Percentiles rank a stretch among this genome's conserved stretches.
Evolutionary conservation across 2,797 vertebrate species (phyloP).

Genomic region (Pangasius larnaudii): DNA sequence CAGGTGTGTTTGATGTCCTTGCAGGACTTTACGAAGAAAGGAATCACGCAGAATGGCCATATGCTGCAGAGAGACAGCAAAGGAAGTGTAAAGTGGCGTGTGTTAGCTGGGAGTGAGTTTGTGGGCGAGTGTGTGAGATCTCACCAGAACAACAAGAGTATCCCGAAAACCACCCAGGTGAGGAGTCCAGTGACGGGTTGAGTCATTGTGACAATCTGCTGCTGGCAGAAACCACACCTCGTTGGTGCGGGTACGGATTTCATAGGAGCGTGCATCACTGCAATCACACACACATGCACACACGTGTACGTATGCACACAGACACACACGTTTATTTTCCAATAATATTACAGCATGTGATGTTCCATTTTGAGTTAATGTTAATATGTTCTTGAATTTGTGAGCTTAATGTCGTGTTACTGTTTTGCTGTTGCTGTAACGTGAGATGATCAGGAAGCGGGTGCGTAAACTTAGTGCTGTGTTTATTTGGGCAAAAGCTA

Average conservation of each 20-base stretch:
- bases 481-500: not conserved
- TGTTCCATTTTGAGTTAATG: not conserved
- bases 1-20: slow-evolving; percentile 46
- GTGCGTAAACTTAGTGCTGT: not conserved
- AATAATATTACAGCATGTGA: not conserved
- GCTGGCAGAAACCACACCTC: slow-evolving; percentile 73
- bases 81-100: not conserved
- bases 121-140: not conserved
- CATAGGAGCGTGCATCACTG: slow-evolving; percentile 50
- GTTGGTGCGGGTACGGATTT: slow-evolving; percentile 64
- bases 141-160: slow-evolving; percentile 4
- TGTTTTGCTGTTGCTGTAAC: no score
- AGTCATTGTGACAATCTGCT: slow-evolving; percentile 66
- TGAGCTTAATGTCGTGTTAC: not conserved
- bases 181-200: slow-evolving; percentile 64
- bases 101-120: not conserved
- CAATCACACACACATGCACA: slow-evolving; percentile 18
- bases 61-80: slow-evolving; percentile 31
- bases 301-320: slow-evolving; percentile 14
- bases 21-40: slow-evolving; percentile 40
- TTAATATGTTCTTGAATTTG: not conserved
- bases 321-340: no score
- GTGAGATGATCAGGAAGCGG: not conserved
- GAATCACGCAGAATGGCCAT: slow-evolving; percentile 48
- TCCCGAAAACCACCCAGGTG: slow-evolving; percentile 65